Evolutionary conservation across 2,888 invertebrate species (phyloP).

Genomic region (Idaea straminata): DNA sequence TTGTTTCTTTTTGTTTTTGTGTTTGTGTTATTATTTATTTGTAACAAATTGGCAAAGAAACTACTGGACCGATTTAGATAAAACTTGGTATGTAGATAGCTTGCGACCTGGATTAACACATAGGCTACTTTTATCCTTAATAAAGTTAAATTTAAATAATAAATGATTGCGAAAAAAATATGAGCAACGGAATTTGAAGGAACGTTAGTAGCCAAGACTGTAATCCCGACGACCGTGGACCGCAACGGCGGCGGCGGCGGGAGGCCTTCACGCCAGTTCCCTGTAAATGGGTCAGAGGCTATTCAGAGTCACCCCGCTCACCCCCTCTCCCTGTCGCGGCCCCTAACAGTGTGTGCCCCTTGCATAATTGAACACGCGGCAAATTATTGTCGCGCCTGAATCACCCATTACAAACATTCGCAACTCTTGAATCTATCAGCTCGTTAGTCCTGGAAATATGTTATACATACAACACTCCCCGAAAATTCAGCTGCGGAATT

Average conservation of each 20-base stretch:
- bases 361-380: conserved; percentile 76
- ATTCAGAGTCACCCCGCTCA: conserved; percentile 51
- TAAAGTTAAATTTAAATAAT: conserved; percentile 27
- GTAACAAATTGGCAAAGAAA: too few species aligned
- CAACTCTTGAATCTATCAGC: conserved; percentile 41
- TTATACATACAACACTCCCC: not conserved
- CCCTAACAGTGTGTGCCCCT: conserved; percentile 62
- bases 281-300: conserved; percentile 77
- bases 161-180: conserved; percentile 30
- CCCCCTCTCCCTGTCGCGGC: conserved; percentile 41
- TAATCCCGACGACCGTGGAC: conserved; percentile 23
- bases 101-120: too few species aligned
- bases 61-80: too few species aligned
- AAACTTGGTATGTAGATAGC: too few species aligned
- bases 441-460: conserved; percentile 11
- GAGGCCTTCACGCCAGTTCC: conserved; percentile 57
- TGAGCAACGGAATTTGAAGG: conserved; percentile 31
- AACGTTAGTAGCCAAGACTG: conserved; percentile 31
- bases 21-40: too few species aligned
- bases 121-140: not conserved
- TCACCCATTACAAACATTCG: conserved; percentile 46
- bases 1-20: too few species aligned
- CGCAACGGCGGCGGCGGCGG: conserved; percentile 34
- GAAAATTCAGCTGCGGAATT: not conserved
- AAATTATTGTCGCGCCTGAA: conserved; percentile 71